A percentile compares a stretch with the other conserved stretches of the same genome.
These are phyloP conservation scores for Philaethria dido DNA, from an alignment of 2,888 invertebrate species.

Conservation along the genomic window DNA sequence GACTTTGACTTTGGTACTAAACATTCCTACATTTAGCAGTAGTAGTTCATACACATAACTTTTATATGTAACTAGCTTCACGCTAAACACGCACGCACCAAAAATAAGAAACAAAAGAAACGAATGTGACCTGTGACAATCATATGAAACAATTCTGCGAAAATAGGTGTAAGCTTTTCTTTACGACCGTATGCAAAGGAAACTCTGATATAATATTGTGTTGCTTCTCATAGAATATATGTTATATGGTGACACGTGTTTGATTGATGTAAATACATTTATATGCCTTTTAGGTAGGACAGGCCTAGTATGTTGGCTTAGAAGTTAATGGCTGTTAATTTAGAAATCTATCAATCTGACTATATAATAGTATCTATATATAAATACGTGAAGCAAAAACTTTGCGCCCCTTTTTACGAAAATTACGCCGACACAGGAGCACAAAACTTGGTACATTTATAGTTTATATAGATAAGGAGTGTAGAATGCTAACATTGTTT, in stretches of 20 bases:
- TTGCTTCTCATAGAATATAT: background rate
- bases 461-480: no score
- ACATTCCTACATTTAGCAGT: no score
- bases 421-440: no score
- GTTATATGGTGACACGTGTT: background rate
- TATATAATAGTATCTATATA: no score
- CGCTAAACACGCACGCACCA: no score
- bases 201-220: slow-evolving; percentile 5
- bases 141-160: background rate
- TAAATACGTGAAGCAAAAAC: no score
- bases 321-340: background rate
- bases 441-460: no score
- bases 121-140: background rate
- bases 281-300: background rate
- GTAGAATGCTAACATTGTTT: no score
- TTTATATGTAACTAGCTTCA: no score
- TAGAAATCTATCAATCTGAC: no score
- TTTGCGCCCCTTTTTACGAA: no score
- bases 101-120: background rate
- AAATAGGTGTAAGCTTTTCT: background rate
- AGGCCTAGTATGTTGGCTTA: background rate
- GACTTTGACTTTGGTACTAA: no score
- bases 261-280: background rate
- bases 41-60: background rate
- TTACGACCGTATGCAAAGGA: background rate